Conservation (phyloP, 1,140 invertebrate species). For the Aphis craccivora region DNA sequence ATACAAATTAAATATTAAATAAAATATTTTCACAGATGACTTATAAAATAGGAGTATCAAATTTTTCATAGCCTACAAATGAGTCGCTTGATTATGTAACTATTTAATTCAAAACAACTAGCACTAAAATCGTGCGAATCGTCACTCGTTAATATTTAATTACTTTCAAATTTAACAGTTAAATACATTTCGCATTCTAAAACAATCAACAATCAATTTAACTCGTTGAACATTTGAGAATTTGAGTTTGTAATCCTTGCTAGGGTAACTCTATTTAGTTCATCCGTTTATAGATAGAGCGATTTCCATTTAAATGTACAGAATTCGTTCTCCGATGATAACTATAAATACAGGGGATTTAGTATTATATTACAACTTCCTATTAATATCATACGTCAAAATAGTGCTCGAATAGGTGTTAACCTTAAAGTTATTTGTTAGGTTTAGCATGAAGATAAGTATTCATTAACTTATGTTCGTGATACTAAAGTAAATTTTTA, state of each 20-base stretch:
- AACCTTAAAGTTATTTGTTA: not conserved
- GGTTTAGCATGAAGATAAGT: not conserved
- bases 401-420: not conserved
- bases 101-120: constrained; percentile 9
- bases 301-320: not conserved
- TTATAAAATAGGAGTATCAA: not conserved
- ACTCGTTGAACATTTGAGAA: not conserved
- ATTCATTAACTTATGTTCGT: not conserved
- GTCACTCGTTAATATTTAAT: not conserved
- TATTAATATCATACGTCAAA: not conserved
- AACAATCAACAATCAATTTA: not conserved
- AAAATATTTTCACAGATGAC: not conserved
- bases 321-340: not conserved
- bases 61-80: not conserved
- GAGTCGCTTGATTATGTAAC: not conserved
- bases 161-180: not conserved
- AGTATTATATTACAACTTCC: not conserved
- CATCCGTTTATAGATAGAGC: not conserved
- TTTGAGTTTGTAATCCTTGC: not conserved
- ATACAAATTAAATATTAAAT: not conserved
- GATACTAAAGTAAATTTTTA: not conserved
- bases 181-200: not conserved
- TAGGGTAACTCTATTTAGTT: not conserved
- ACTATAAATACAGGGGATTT: not conserved
- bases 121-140: not conserved